Conservation (phyloP, 2,797 vertebrate species). For the Streptopelia turtur region DNA sequence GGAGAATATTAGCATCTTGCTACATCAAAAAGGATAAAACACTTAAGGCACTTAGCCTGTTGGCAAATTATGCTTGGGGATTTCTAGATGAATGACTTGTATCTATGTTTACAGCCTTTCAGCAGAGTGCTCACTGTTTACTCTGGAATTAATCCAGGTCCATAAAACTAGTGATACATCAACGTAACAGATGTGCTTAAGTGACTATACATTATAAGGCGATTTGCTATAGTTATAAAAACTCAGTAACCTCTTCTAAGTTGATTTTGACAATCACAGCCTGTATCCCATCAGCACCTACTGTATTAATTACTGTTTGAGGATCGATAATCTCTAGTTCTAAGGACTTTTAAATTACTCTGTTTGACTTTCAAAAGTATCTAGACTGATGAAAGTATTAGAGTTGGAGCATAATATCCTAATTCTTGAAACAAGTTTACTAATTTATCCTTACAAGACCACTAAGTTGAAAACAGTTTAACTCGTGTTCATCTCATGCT, state of each 20-base stretch:
- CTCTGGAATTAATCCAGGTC: constrained; percentile 73
- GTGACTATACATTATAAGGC: constrained; percentile 13
- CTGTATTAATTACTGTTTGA: not conserved
- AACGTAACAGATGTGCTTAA: constrained; percentile 47
- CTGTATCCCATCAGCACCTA: not conserved
- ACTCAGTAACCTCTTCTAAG: not conserved
- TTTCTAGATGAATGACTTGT: constrained; percentile 16
- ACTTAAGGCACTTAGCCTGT: not conserved
- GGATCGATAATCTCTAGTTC: not conserved
- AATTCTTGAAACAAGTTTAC: not conserved
- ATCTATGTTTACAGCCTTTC: constrained; percentile 57
- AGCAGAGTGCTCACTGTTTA: constrained; percentile 65
- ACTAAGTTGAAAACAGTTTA: not conserved
- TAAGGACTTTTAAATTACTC: not conserved
- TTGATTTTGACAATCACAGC: not conserved
- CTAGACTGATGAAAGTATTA: not conserved
- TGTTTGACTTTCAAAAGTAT: not conserved
- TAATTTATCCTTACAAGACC: not conserved
- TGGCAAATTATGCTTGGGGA: constrained; percentile 20
- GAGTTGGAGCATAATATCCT: not conserved
- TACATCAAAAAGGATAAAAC: not conserved
- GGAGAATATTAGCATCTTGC: not conserved
- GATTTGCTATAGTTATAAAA: constrained; percentile 3
- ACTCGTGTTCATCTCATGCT: not conserved
- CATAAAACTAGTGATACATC: constrained; percentile 68